Evolutionary conservation across 2,888 invertebrate species (phyloP), one percentile per base, ranked within the genome.

Genomic region (Synergus japonicus): DNA sequence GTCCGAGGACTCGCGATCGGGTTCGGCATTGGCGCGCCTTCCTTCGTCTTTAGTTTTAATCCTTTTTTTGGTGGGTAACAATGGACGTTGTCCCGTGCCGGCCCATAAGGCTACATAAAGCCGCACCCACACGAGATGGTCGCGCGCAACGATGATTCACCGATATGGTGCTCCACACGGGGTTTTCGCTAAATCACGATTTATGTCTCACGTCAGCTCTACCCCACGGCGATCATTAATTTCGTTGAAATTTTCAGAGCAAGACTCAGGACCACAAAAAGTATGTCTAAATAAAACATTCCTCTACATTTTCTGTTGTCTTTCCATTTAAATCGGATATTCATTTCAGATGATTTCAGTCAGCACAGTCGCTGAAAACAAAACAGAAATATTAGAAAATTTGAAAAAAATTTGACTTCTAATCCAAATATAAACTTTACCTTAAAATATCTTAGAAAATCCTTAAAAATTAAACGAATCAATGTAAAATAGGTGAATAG

Each of bases 81-180:
- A 87, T 87, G 86, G 84, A 83, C 54, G 81, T 80, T 83, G 82
- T 82, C 84, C 83, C 79, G 80, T 84, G 80, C 78, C 79, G 66
- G 76, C 78, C 22, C 60, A 54, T 60, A 60, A 10, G 66, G n/a
- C 77, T 77, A 65, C 37, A 66, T 79, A 78, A 78, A 82, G 83
- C 84, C 85, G 83, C 85, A 85, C 86, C 85, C 85, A 86, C 86
- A 79, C 84, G 82, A 66, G 79, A 83, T 80, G 83, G 58, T 69
- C 82, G 63, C 80, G 79, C 79, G 73, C 81, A 81, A 76, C 78
- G 78, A 79, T 81, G 80, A 81, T 82, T 80, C 84, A 80, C 79
- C 81, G 76, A 79, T 81, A 82, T 73, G 80, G 79, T 78, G 79
- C 78, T 78, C 77, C 76, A 78, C 77, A 76, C 73, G 60, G 78